Percentiles rank a stretch among this genome's conserved stretches.
phyloP scores from a whole-genome alignment of 2,888 invertebrate genomes.

The Leucania comma region DNA sequence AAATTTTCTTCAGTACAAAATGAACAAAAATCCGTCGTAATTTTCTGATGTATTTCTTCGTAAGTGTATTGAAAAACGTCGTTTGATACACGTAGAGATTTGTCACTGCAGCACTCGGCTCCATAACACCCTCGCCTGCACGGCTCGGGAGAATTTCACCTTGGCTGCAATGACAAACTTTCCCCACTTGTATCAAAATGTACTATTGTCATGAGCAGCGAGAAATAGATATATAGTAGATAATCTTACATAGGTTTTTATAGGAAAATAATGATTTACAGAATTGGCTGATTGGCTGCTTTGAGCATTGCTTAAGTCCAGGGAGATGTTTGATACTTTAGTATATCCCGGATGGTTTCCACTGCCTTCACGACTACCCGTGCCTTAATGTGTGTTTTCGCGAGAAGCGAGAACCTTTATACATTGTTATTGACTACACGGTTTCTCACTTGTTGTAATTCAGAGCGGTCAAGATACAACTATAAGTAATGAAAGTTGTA shows the following conservation, averaged over 20 bases:
- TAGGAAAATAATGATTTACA: slow-evolving; percentile 1
- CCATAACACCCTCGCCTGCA: too few species aligned
- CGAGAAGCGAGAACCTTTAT: background rate
- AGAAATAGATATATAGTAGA: slow-evolving; percentile 2
- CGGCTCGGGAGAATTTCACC: too few species aligned
- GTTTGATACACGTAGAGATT: too few species aligned
- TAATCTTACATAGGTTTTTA: slow-evolving; percentile 1
- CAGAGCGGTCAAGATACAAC: slow-evolving; percentile 4
- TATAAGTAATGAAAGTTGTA: background rate
- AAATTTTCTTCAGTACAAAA: too few species aligned
- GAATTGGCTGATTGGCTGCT: slow-evolving; percentile 4
- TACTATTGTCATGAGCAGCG: slow-evolving; percentile 5
- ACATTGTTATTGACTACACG: background rate
- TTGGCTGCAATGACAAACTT: too few species aligned
- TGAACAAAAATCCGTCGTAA: too few species aligned
- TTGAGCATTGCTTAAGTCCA: slow-evolving; percentile 1
- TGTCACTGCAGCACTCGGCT: too few species aligned
- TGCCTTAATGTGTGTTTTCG: slow-evolving; percentile 33
- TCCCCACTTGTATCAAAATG: too few species aligned
- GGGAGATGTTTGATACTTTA: background rate
- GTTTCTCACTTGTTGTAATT: slow-evolving; percentile 6
- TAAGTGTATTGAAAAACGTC: too few species aligned
- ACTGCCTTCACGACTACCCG: slow-evolving; percentile 20
- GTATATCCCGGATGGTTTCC: too few species aligned
- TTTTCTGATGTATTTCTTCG: too few species aligned